A percentile compares a stretch with the other conserved stretches of the same genome.
These are phyloP conservation scores for Eristalis arbustorum DNA, from an alignment of 2,888 invertebrate genomes.

Conservation along the genomic window DNA sequence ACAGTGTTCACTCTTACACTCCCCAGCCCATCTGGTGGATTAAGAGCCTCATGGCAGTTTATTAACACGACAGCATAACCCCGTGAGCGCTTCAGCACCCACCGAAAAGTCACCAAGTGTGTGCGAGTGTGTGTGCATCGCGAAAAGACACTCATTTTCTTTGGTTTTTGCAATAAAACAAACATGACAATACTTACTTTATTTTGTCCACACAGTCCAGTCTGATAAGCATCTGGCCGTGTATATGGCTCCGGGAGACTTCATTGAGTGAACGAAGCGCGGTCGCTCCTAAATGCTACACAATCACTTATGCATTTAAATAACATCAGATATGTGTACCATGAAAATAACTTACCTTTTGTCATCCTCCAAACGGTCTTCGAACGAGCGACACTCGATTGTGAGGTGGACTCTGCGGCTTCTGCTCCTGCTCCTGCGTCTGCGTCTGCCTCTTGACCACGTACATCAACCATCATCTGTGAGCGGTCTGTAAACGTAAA, in stretches of 20 bases:
- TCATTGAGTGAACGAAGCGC: slow-evolving; percentile 53
- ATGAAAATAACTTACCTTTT: slow-evolving; percentile 69
- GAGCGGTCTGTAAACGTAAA: background rate
- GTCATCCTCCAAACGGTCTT: slow-evolving; percentile 59
- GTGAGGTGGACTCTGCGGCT: background rate
- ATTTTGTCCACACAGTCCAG: slow-evolving; percentile 34
- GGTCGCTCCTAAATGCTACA: slow-evolving; percentile 62
- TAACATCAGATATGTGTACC: slow-evolving; percentile 69
- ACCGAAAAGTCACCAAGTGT: background rate
- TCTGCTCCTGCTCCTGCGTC: slow-evolving; percentile 30
- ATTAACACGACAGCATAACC: background rate
- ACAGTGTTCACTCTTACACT: background rate
- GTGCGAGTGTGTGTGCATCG: background rate
- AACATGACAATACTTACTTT: slow-evolving; percentile 43
- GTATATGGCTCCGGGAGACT: slow-evolving; percentile 34
- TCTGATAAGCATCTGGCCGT: slow-evolving; percentile 54
- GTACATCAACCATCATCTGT: slow-evolving; percentile 67
- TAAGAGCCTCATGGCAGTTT: background rate
- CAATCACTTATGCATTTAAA: slow-evolving; percentile 70
- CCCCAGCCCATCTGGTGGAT: background rate
- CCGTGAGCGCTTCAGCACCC: too few relatives aligned
- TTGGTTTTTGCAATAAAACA: slow-evolving; percentile 41
- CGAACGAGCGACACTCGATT: slow-evolving; percentile 19
- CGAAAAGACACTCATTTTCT: slow-evolving; percentile 13
- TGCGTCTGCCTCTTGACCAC: slow-evolving; percentile 65